Percentiles rank a stretch among this genome's conserved stretches.
Evolutionary conservation across 2,113 vertebrate genomes (phyloP).

Genomic region (Eurypyga helias): DNA sequence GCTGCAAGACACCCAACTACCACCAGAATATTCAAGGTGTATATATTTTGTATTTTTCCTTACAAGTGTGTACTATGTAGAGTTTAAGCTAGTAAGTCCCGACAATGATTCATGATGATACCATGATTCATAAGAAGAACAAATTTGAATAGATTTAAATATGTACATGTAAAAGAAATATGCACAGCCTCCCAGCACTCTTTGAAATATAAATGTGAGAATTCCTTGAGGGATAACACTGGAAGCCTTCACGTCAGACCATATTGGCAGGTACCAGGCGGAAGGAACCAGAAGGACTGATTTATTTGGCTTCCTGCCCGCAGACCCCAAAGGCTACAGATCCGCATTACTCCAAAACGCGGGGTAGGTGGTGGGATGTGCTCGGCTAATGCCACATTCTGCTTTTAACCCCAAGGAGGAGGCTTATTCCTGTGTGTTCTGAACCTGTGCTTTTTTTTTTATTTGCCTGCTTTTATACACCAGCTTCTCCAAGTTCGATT

Average conservation of each 20-base stretch:
- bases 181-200: not conserved
- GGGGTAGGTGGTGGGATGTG: not conserved
- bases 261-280: not conserved
- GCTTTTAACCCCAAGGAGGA: not conserved
- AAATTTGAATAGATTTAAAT: constrained; percentile 59
- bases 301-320: not conserved
- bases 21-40: not conserved
- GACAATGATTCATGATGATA: not conserved
- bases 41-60: not conserved
- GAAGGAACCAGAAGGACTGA: not conserved
- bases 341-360: rapidly evolving
- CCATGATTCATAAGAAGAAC: constrained; percentile 10
- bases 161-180: constrained; percentile 4
- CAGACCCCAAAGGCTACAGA: not conserved
- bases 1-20: not conserved
- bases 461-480: not conserved
- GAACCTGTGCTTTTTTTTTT: not conserved
- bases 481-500: not conserved
- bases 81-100: not conserved
- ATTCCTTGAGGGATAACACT: constrained; percentile 23
- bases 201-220: constrained; percentile 49
- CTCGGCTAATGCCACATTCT: not conserved
- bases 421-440: not conserved
- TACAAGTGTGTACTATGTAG: not conserved
- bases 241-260: not conserved